These are phyloP conservation scores for Nothocercus julius DNA, from an alignment of 2,113 vertebrate species.

Conservation along the genomic window DNA sequence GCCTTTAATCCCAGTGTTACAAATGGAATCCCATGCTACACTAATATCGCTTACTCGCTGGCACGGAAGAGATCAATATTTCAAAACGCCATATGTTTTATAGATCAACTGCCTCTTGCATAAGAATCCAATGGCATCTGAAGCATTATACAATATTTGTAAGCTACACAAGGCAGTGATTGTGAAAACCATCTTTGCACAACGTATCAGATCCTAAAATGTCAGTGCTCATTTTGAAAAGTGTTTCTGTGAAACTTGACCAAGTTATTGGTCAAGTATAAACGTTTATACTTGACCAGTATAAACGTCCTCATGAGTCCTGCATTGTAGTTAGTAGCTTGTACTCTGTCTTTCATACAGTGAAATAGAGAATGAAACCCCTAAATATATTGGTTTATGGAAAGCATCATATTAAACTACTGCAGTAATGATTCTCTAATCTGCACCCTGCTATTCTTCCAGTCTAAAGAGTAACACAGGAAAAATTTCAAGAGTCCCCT, in stretches of 20 bases:
- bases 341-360: background rate
- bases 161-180: slow-evolving; percentile 6
- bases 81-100: slow-evolving; percentile 79
- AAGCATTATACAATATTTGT: slow-evolving; percentile 46
- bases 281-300: no score
- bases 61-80: slow-evolving; percentile 80
- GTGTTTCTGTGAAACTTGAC: background rate
- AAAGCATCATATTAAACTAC: background rate
- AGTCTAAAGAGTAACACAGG: background rate
- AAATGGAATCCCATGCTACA: slow-evolving; percentile 76
- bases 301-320: background rate
- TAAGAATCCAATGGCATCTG: slow-evolving; percentile 61
- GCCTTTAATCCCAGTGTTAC: slow-evolving; percentile 78
- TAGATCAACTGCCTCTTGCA: slow-evolving; percentile 70
- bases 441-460: background rate
- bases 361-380: no score
- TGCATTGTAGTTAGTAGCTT: background rate
- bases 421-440: background rate
- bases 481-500: background rate
- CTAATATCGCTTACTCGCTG: slow-evolving; percentile 76
- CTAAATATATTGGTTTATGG: no score
- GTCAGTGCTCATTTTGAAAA: background rate
- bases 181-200: background rate
- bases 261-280: background rate
- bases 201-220: background rate